These are phyloP conservation scores for Nesoenas mayeri DNA, from an alignment of 2,113 vertebrate species.

Conservation along the genomic window DNA sequence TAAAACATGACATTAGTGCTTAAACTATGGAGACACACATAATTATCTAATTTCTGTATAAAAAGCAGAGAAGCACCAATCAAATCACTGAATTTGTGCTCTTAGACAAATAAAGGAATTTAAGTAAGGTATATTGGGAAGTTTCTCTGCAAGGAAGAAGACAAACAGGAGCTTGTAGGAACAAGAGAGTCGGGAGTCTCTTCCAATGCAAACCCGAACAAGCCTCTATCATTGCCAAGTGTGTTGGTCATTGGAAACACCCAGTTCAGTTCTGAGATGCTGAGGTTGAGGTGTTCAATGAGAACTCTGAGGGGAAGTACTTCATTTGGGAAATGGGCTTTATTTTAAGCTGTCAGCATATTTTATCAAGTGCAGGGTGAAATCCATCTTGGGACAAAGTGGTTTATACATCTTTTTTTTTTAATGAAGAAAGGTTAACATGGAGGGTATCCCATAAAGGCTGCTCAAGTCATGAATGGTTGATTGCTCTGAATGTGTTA, in stretches of 20 bases:
- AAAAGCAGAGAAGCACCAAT: background rate
- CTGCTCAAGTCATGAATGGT: background rate
- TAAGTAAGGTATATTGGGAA: background rate
- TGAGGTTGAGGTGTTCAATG: background rate
- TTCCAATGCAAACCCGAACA: background rate
- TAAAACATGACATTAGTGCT: background rate
- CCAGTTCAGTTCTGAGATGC: background rate
- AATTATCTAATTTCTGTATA: background rate
- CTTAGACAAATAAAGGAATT: background rate
- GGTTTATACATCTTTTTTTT: background rate
- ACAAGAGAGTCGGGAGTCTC: background rate
- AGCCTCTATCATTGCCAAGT: background rate
- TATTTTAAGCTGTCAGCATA: background rate
- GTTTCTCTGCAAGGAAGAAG: background rate
- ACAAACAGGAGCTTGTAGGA: background rate
- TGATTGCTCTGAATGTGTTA: background rate
- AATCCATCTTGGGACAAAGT: background rate
- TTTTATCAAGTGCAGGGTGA: background rate
- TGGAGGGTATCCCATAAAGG: background rate
- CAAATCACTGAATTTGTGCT: background rate
- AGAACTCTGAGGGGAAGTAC: background rate
- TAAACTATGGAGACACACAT: background rate
- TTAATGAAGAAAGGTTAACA: background rate
- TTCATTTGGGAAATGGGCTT: background rate
- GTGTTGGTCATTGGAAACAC: background rate